Conservation (phyloP, 92 coral and sea anemone genomes). For the Virgularia gustaviana region DNA sequence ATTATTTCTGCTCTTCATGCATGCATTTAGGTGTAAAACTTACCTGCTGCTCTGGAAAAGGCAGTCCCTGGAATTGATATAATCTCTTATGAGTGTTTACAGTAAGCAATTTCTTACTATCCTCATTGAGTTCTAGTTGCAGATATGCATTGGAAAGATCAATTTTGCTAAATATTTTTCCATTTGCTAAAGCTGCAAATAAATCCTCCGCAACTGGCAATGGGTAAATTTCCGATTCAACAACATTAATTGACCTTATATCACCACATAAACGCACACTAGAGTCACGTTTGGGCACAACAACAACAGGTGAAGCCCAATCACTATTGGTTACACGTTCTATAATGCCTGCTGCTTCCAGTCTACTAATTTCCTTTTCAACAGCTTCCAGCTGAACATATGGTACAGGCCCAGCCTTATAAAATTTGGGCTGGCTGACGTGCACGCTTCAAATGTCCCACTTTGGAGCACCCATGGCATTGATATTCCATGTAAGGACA, state of each 20-base stretch:
- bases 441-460: slow-evolving; percentile 38
- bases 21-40: no score
- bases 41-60: no score
- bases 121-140: background rate
- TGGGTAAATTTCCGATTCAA: slow-evolving; percentile 29
- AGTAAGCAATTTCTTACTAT: background rate
- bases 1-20: no score
- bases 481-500: slow-evolving; percentile 22
- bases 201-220: slow-evolving; percentile 32
- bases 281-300: slow-evolving; percentile 12
- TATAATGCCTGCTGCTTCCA: slow-evolving; percentile 37
- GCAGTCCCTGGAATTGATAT: background rate
- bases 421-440: slow-evolving; percentile 32
- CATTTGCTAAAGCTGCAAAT: slow-evolving; percentile 30
- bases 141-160: slow-evolving; percentile 1
- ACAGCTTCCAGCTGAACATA: slow-evolving; percentile 38
- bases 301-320: slow-evolving; percentile 24
- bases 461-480: slow-evolving; percentile 33
- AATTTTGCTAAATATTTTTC: slow-evolving; percentile 28
- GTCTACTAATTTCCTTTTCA: slow-evolving; percentile 28
- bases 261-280: slow-evolving; percentile 30
- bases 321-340: slow-evolving; percentile 36
- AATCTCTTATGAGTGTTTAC: background rate
- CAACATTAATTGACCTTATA: slow-evolving; percentile 10
- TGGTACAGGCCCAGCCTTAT: slow-evolving; percentile 36